A percentile compares a stretch with the other conserved stretches of the same genome.
phyloP scores from a whole-genome alignment of 2,888 invertebrate species.

The Icerya purchasi region DNA sequence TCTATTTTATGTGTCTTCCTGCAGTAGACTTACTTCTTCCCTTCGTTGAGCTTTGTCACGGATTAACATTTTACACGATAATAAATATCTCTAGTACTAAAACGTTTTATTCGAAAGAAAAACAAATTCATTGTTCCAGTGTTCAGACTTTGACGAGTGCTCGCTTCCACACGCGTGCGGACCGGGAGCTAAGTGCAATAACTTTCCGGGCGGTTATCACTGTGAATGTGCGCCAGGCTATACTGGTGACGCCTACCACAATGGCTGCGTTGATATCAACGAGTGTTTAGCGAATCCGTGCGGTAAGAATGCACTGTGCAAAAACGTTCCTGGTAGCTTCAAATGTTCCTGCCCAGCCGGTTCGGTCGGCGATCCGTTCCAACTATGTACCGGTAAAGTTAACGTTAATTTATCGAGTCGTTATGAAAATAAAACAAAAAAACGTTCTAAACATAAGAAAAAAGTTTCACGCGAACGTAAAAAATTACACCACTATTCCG shows the following conservation, averaged over 20 bases:
- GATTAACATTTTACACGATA: too few relatives aligned
- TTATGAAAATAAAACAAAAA: too few relatives aligned
- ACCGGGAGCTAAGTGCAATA: conserved; percentile 53
- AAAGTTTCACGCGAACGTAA: too few relatives aligned
- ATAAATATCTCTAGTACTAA: too few relatives aligned
- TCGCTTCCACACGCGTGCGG: conserved; percentile 48
- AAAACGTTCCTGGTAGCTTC: conserved; percentile 55
- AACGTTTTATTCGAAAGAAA: too few relatives aligned
- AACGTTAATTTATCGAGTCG: too few relatives aligned
- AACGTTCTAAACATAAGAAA: too few relatives aligned
- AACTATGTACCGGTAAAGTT: conserved; percentile 45
- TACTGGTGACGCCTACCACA: conserved; percentile 52
- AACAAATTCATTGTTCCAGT: conserved; percentile 28
- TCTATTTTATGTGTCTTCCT: too few relatives aligned
- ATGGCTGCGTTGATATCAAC: conserved; percentile 50
- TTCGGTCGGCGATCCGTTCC: conserved; percentile 54
- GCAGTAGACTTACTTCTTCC: too few relatives aligned
- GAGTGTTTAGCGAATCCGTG: conserved; percentile 50
- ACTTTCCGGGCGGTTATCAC: conserved; percentile 54
- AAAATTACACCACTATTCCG: too few relatives aligned
- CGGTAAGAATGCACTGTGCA: conserved; percentile 56
- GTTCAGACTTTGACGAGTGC: conserved; percentile 70
- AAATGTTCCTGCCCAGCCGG: conserved; percentile 65
- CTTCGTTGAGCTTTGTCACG: too few relatives aligned
- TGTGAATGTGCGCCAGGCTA: conserved; percentile 68